Evolutionary conservation across 2,797 vertebrate genomes (phyloP).

Genomic region (Xenopus petersii): DNA sequence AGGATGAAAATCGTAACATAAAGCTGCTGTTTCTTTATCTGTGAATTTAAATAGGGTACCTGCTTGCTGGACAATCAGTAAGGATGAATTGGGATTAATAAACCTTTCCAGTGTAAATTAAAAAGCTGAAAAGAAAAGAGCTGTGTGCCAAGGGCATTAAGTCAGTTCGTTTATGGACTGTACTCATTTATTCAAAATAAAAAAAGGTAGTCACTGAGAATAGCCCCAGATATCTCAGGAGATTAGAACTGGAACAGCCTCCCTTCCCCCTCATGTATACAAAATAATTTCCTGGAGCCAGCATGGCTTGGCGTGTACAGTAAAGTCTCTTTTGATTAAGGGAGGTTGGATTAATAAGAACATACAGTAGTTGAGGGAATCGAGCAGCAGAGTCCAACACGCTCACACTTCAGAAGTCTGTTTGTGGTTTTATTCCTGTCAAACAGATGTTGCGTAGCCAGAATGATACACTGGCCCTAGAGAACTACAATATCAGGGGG

Average conservation of each 20-base stretch:
- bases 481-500: constrained; percentile 3
- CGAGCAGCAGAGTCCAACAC: constrained; percentile 29
- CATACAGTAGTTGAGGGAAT: constrained; percentile 40
- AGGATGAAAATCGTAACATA: no score
- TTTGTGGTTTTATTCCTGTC: constrained; percentile 40
- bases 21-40: no score
- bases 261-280: constrained; percentile 41
- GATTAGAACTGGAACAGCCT: constrained; percentile 20
- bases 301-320: constrained; percentile 33
- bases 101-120: neutral
- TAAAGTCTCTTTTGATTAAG: constrained; percentile 45
- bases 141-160: neutral
- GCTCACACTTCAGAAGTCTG: constrained; percentile 25
- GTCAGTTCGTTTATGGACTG: neutral
- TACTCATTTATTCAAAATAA: constrained; percentile 20
- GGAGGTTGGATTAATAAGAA: constrained; percentile 42
- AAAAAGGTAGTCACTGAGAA: constrained; percentile 24
- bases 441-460: constrained; percentile 35
- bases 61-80: no score
- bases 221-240: constrained; percentile 25
- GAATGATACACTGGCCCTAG: constrained; percentile 21
- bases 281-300: constrained; percentile 45
- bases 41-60: no score
- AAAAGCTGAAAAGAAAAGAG: neutral
- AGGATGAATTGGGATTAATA: neutral